A percentile compares a stretch with the other conserved stretches of the same genome.
Conservation (phyloP, 2,113 vertebrate species). For the Ammodytes dubius region DNA sequence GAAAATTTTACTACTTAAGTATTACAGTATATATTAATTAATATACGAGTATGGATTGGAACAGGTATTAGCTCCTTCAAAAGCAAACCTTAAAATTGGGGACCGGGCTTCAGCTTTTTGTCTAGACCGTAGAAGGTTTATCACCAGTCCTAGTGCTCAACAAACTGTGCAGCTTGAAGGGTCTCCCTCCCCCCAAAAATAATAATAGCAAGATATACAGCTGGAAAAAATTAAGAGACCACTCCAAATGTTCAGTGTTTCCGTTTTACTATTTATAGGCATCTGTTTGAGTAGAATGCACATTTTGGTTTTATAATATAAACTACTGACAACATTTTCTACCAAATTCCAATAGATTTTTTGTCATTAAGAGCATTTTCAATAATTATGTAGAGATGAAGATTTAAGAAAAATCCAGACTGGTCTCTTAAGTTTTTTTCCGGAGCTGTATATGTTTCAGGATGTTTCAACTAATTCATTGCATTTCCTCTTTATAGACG, state of each 20-base stretch:
- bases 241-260: too few species aligned
- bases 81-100: slow-evolving; percentile 6
- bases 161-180: slow-evolving; percentile 84
- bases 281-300: too few species aligned
- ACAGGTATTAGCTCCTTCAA: background rate
- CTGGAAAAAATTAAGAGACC: too few species aligned
- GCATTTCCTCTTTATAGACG: slow-evolving; percentile 84
- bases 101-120: slow-evolving; percentile 19
- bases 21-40: background rate
- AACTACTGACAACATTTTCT: too few species aligned
- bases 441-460: background rate
- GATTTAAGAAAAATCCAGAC: too few species aligned
- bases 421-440: too few species aligned
- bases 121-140: slow-evolving; percentile 1
- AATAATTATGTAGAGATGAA: too few species aligned
- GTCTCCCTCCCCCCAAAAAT: slow-evolving; percentile 42
- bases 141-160: slow-evolving; percentile 43
- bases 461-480: slow-evolving; percentile 31
- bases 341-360: too few species aligned
- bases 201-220: slow-evolving; percentile 3
- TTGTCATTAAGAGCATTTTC: too few species aligned
- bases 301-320: too few species aligned
- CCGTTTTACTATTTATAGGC: too few species aligned
- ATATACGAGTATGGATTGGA: background rate
- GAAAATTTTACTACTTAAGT: background rate